Percentiles rank a stretch among this genome's conserved stretches.
These are phyloP conservation scores for Caenorhabditis sinica DNA, from an alignment of 2,888 invertebrate species.

Conservation along the genomic window DNA sequence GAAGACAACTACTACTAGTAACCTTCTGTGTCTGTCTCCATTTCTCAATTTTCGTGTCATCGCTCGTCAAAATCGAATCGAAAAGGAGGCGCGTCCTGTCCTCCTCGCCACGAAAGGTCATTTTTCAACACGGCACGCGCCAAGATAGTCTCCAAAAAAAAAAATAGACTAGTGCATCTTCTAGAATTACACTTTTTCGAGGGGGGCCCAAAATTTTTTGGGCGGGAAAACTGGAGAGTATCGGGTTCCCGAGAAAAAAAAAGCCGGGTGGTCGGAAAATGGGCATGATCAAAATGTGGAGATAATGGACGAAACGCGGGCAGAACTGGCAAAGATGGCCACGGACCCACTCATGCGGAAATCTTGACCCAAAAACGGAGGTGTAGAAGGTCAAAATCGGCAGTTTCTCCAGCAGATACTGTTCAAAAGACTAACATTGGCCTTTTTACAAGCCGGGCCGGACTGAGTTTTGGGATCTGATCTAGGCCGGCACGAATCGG, in stretches of 20 bases:
- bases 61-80: slow-evolving; percentile 17
- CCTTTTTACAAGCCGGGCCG: no score
- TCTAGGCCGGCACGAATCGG: no score
- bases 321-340: neutral
- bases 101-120: slow-evolving; percentile 27
- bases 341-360: slow-evolving; percentile 43
- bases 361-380: slow-evolving; percentile 44
- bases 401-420: no score
- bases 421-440: no score
- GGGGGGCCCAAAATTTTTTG: neutral
- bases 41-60: slow-evolving; percentile 48
- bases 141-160: slow-evolving; percentile 2
- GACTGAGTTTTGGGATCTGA: no score
- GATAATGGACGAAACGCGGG: neutral
- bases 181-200: slow-evolving; percentile 49
- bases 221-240: neutral
- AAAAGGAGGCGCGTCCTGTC: neutral
- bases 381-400: neutral
- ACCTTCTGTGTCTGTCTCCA: slow-evolving; percentile 14
- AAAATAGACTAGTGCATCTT: slow-evolving; percentile 12
- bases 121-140: slow-evolving; percentile 19
- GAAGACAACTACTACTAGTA: no score
- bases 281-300: neutral
- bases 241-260: neutral
- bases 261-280: slow-evolving; percentile 5